These are phyloP conservation scores for Eretmochelys imbricata DNA, from an alignment of 2,113 vertebrate genomes.

Conservation along the genomic window DNA sequence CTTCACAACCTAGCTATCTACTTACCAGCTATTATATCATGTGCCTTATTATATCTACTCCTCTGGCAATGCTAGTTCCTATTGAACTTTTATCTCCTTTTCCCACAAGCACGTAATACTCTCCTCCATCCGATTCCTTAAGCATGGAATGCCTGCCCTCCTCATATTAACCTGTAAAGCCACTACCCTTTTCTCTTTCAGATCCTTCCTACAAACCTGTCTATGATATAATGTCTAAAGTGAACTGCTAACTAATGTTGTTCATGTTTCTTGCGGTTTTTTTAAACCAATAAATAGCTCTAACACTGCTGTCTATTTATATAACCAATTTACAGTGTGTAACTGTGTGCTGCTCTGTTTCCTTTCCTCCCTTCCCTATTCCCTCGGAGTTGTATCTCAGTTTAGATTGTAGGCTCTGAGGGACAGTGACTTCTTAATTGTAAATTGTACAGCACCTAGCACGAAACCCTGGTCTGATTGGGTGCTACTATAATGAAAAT, in stretches of 20 bases:
- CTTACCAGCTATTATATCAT: not conserved
- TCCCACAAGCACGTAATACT: not conserved
- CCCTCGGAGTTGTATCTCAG: not conserved
- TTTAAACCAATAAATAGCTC: not conserved
- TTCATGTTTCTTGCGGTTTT: not conserved
- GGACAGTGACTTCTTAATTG: not conserved
- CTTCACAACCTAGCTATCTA: not conserved
- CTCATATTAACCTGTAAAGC: not conserved
- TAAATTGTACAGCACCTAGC: not conserved
- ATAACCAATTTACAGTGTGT: not conserved
- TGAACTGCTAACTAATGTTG: not conserved
- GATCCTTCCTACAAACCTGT: not conserved
- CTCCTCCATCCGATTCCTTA: not conserved
- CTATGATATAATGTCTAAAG: not conserved
- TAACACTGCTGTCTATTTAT: not conserved
- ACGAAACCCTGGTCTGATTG: accelerated
- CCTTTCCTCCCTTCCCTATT: not conserved
- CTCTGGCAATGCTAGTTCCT: accelerated
- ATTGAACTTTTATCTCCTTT: accelerated
- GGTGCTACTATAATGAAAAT: not conserved
- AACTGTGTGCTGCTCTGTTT: accelerated
- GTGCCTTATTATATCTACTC: accelerated
- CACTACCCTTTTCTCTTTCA: accelerated
- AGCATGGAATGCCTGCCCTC: accelerated
- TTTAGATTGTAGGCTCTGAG: not conserved